Base-by-base conservation (phyloP, 2,888 invertebrate species). In the Clunio marinus region DNA sequence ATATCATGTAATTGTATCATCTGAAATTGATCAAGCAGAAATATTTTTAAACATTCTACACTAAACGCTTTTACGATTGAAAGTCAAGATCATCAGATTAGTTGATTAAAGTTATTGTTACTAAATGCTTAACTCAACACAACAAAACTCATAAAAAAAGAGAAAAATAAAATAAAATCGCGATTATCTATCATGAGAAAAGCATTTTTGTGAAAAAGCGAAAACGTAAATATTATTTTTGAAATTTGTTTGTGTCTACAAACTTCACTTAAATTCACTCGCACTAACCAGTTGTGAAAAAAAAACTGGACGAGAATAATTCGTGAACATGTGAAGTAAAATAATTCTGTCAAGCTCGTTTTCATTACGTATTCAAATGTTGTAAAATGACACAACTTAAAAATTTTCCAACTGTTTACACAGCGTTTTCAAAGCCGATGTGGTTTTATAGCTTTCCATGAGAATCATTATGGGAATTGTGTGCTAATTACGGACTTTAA, bases 321-420 rank as follows among this genome's bases (percentile, higher is more conserved):
- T 41, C 41, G 41, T 41, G 15, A 41, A n/a, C 41, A 41, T 41
- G 41, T 41, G 15, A 41, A n/a, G 7, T 5, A 13, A 10, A 15
- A n/a, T 41, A 3, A n/a, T n/a, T 41, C 15, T 41, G 10, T 51
- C 51, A 32, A 27, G 63, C n/a, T n/a, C 62, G 35, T 22, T 35
- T n/a, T 62, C 45, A 45, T 63, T 63, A 45, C 25, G 63, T 63
- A 63, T 63, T 45, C 63, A 46, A 28, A 46, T 46, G 27, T 28
- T 63, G 63, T 63, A 63, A 63, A 46, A 46, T 63, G 63, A 63
- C 63, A 63, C 63, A 63, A 37, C 46, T 63, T 46, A 17, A n/a
- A n/a, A 51, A 20, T 51, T 51, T 17, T 51, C 10, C 7, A 41
- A 41, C 41, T 41, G 62, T 62, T 62, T 62, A 62, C 46, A 46